A percentile compares a stretch with the other conserved stretches of the same genome.
These are phyloP conservation scores for Scaptomyza flava DNA, from an alignment of 2,888 invertebrate species.

Conservation along the genomic window DNA sequence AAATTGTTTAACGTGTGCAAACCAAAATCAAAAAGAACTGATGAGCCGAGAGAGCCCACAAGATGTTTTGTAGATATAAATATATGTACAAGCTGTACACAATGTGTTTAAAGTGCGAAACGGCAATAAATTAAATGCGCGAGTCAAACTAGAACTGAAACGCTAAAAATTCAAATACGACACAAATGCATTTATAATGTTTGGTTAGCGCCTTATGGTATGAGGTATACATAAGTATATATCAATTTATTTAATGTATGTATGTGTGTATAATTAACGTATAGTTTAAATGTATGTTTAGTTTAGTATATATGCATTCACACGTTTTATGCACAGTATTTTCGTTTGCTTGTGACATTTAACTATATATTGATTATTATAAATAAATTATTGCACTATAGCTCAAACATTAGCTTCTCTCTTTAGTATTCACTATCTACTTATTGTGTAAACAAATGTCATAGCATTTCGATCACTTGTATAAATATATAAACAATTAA, in stretches of 20 bases:
- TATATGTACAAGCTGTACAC: background rate
- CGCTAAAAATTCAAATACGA: slow-evolving; percentile 50
- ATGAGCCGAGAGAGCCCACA: slow-evolving; percentile 10
- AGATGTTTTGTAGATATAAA: slow-evolving; percentile 13
- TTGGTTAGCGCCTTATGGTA: slow-evolving; percentile 45
- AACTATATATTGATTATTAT: slow-evolving; percentile 18
- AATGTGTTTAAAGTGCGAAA: slow-evolving; percentile 10
- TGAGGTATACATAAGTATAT: slow-evolving; percentile 57
- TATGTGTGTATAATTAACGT: background rate
- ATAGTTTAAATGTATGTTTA: slow-evolving; percentile 8
- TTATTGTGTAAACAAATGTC: slow-evolving; percentile 48
- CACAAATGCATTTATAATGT: slow-evolving; percentile 64
- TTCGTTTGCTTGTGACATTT: slow-evolving; percentile 40
- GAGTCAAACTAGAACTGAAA: background rate
- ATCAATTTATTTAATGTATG: slow-evolving; percentile 24
- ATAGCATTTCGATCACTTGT: slow-evolving; percentile 44
- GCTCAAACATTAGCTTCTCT: slow-evolving; percentile 37
- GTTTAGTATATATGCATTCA: slow-evolving; percentile 28
- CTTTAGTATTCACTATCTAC: slow-evolving; percentile 38
- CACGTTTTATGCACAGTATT: slow-evolving; percentile 71
- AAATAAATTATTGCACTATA: slow-evolving; percentile 66
- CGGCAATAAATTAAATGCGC: slow-evolving; percentile 34
- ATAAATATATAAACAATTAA: slow-evolving; percentile 56
- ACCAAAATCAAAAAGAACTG: slow-evolving; percentile 33
- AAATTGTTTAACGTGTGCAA: slow-evolving; percentile 62